Conservation (phyloP, 2,888 invertebrate genomes). For the Cheilosia pagana region DNA sequence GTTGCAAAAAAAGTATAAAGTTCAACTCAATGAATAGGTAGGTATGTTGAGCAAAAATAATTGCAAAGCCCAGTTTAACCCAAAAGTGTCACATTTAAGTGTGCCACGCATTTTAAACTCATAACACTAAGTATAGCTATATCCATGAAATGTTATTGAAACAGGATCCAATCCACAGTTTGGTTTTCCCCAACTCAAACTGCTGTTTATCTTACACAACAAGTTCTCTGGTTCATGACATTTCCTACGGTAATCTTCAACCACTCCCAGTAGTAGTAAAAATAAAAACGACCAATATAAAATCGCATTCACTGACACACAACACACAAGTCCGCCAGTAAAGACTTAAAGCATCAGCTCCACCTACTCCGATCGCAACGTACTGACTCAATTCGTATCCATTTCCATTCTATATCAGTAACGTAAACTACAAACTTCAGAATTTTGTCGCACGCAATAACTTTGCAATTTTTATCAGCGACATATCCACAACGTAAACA, state of each 20-base stretch:
- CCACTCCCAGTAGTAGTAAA: background rate
- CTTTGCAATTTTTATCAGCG: slow-evolving; percentile 67
- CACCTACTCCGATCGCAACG: background rate
- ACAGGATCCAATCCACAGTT: background rate
- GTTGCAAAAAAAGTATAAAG: too few relatives aligned
- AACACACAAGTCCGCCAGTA: background rate
- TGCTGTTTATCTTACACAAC: background rate
- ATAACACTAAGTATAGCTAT: too few relatives aligned
- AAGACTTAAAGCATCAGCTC: slow-evolving; percentile 3
- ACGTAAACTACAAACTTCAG: slow-evolving; percentile 61
- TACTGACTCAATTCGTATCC: slow-evolving; percentile 28
- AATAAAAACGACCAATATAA: background rate
- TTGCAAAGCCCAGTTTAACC: too few relatives aligned
- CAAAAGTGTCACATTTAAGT: too few relatives aligned
- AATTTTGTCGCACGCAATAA: slow-evolving; percentile 69
- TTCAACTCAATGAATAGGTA: too few relatives aligned
- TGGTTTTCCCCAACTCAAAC: too few relatives aligned
- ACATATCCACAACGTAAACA: slow-evolving; percentile 55
- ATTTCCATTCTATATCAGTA: slow-evolving; percentile 36
- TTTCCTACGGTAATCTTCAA: background rate
- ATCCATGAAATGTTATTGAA: background rate
- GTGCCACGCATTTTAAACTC: too few relatives aligned
- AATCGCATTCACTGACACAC: background rate
- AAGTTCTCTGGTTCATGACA: background rate
- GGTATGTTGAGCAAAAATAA: too few relatives aligned